Conservation (phyloP, 1,140 invertebrate species). For the Halesus radiatus region DNA sequence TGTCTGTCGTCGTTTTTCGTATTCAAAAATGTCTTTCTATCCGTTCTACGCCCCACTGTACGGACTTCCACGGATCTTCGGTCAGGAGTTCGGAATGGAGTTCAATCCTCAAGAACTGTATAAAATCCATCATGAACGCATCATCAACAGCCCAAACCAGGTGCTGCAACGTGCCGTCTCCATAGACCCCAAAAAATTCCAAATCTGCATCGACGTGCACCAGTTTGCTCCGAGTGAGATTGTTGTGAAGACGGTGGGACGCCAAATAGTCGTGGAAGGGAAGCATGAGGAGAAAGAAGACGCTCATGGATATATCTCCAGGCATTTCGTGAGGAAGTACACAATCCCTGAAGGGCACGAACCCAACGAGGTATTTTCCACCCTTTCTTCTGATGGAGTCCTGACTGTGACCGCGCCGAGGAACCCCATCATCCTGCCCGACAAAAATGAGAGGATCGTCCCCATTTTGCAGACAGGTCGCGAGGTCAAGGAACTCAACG, state of each 20-base stretch:
- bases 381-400: conserved; percentile 81
- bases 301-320: conserved; percentile 80
- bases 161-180: too few relatives aligned
- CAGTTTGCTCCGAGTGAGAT: conserved; percentile 90
- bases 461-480: conserved; percentile 63
- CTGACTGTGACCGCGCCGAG: conserved; percentile 75
- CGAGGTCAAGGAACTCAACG: conserved; percentile 26
- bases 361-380: conserved; percentile 75
- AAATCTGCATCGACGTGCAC: conserved; percentile 85
- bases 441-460: conserved; percentile 65
- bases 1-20: too few relatives aligned
- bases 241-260: conserved; percentile 83
- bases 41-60: background rate
- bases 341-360: conserved; percentile 78
- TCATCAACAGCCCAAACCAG: background rate
- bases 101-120: background rate
- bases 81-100: conserved; percentile 5
- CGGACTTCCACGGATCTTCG: background rate
- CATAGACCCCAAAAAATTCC: conserved; percentile 75
- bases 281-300: conserved; percentile 85
- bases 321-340: conserved; percentile 82
- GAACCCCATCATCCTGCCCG: conserved; percentile 64
- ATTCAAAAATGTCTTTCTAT: too few relatives aligned
- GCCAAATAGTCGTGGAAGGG: conserved; percentile 77
- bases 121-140: background rate